Evolutionary conservation across 1,140 invertebrate genomes (phyloP).

Genomic region (Acromyrmex heyeri): DNA sequence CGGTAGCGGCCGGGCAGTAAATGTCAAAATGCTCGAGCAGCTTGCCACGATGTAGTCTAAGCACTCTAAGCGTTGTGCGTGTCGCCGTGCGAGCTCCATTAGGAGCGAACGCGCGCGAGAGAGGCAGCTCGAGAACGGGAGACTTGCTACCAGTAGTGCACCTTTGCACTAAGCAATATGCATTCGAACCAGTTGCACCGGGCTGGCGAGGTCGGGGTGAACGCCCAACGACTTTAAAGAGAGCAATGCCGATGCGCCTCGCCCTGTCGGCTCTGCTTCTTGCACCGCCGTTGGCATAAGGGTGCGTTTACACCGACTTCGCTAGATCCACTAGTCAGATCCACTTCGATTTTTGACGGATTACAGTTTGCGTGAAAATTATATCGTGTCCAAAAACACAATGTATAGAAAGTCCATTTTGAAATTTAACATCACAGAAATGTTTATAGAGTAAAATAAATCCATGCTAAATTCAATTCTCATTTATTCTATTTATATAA

Average conservation of each 20-base stretch:
- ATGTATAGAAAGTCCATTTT: not conserved
- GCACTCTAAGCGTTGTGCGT: constrained; percentile 50
- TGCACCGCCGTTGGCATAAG: constrained; percentile 78
- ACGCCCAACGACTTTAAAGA: constrained; percentile 86
- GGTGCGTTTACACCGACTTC: constrained; percentile 74
- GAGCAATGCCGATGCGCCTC: constrained; percentile 78
- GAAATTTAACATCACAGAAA: not conserved
- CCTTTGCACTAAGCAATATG: constrained; percentile 80
- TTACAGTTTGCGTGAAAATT: not conserved
- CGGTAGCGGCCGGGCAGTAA: constrained; percentile 40
- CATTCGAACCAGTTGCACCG: constrained; percentile 84
- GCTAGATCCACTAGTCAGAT: constrained; percentile 1
- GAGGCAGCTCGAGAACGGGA: not conserved
- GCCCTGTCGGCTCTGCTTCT: constrained; percentile 77
- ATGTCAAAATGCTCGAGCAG: constrained; percentile 68
- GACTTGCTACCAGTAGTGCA: constrained; percentile 81
- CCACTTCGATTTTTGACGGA: not conserved
- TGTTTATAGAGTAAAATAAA: not conserved
- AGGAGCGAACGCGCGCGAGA: constrained; percentile 38
- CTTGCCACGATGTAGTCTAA: constrained; percentile 52
- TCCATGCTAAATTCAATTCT: not conserved
- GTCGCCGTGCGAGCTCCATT: constrained; percentile 79
- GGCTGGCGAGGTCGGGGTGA: constrained; percentile 85
- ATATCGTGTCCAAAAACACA: not conserved
- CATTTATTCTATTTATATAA: not conserved